phyloP scores from a whole-genome alignment of 1,140 invertebrate species.

The Rhopalosiphum padi region DNA sequence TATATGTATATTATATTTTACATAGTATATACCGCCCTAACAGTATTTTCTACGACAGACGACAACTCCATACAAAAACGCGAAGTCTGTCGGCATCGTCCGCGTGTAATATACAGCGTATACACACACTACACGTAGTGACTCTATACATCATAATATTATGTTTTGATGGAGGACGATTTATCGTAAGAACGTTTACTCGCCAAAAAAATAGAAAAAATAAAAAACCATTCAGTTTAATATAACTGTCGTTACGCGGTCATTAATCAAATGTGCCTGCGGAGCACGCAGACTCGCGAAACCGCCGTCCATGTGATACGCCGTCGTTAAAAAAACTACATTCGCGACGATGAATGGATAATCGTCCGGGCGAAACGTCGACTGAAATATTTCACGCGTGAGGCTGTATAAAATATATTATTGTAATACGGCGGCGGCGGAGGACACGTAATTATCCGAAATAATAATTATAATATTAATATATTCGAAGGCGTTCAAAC shows the following conservation, averaged over 20 bases:
- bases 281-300: not conserved
- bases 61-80: not conserved
- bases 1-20: too few relatives aligned
- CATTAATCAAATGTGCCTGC: not conserved
- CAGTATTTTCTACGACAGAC: not conserved
- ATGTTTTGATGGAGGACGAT: not conserved
- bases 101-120: not conserved
- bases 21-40: not conserved
- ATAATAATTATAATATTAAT: not conserved
- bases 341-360: too few relatives aligned
- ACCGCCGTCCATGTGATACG: too few relatives aligned
- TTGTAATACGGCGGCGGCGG: too few relatives aligned
- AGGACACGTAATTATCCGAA: too few relatives aligned
- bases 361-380: too few relatives aligned
- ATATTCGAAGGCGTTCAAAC: not conserved
- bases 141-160: not conserved
- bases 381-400: too few relatives aligned
- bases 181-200: not conserved
- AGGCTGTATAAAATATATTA: too few relatives aligned
- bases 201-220: not conserved
- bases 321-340: too few relatives aligned
- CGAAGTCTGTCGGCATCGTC: not conserved
- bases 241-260: not conserved
- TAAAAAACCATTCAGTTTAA: not conserved
- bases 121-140: too few relatives aligned